phyloP scores from a whole-genome alignment of 2,113 vertebrate species.

The Hemibagrus wyckioides region DNA sequence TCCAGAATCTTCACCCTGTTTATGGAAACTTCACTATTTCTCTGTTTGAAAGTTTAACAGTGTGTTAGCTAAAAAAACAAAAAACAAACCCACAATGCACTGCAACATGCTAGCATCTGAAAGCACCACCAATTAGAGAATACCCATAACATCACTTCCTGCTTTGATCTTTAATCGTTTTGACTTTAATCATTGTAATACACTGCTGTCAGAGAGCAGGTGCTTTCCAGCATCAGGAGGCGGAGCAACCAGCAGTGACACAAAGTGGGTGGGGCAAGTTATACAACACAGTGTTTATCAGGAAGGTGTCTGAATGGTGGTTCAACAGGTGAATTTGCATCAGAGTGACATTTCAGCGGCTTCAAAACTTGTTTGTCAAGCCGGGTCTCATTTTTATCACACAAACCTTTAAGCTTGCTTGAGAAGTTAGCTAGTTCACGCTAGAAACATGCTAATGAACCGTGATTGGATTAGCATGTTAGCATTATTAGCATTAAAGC shows the following conservation, averaged over 20 bases:
- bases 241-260: not conserved
- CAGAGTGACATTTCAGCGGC: not conserved
- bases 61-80: not conserved
- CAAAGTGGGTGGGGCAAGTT: not conserved
- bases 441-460: not conserved
- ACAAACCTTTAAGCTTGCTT: not conserved
- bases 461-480: not conserved
- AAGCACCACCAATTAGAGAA: not conserved
- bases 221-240: not conserved
- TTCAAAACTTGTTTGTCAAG: not conserved
- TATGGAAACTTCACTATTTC: too few species aligned
- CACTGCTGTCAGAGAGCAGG: not conserved
- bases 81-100: constrained; percentile 3
- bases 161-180: too few species aligned
- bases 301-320: not conserved
- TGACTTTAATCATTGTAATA: too few species aligned
- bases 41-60: too few species aligned
- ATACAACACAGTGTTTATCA: not conserved
- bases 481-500: not conserved
- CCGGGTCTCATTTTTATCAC: not conserved
- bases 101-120: not conserved
- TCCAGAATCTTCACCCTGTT: too few species aligned
- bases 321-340: not conserved
- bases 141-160: too few species aligned
- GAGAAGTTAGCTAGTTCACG: not conserved